Evolutionary conservation across 2,113 vertebrate genomes (phyloP), one percentile per base, ranked within the genome.

Genomic region (Burhinus bistriatus): DNA sequence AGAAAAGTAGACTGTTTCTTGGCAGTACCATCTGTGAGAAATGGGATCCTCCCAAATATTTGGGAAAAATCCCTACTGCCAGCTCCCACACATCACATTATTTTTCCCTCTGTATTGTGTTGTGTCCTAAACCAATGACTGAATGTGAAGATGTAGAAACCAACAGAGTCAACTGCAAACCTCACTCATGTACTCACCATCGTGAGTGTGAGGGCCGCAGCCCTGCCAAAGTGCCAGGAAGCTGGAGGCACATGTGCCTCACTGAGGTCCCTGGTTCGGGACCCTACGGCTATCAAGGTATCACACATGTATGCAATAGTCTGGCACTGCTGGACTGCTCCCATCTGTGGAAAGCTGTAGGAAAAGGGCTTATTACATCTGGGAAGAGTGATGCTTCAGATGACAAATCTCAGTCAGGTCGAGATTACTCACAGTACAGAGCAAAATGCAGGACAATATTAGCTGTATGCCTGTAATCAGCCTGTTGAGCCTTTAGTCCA

Each of bases 21-120:
- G 94, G 78, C 72, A 85, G 84, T 57, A 79, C 23, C 36, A 42
- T 47, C 65, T 87, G 40, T 94, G 87, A 95, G 87, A 96, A 94
- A 95, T 47, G 70, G 45, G 87, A 95, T 89, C 81, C 61, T 94
- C 11, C 2, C 87, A 95, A 85, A 89, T 40, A 89, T 72, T 91
- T 85, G 78, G 49, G 81, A 83, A 89, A 92, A 93, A 77, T 80
- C 40, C 54, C 36, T 79, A 16, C 44, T 77, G 36, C 73, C 77
- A 95, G 49, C 61, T 95, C 36, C 72, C 54, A 87, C 65, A 91
- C 25, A 82, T 76, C 68, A 87, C 54, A 34, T 85, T 94, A 76
- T 80, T 93, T 91, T 92, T 16, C 36, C 54, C 32, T 79, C 42
- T 52, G 36, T 54, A 44, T 26, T 27, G 8, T 65, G 49, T 61